A percentile compares a stretch with the other conserved stretches of the same genome.
phyloP scores from a whole-genome alignment of 2,888 invertebrate species.

The Phaonia tiefii region DNA sequence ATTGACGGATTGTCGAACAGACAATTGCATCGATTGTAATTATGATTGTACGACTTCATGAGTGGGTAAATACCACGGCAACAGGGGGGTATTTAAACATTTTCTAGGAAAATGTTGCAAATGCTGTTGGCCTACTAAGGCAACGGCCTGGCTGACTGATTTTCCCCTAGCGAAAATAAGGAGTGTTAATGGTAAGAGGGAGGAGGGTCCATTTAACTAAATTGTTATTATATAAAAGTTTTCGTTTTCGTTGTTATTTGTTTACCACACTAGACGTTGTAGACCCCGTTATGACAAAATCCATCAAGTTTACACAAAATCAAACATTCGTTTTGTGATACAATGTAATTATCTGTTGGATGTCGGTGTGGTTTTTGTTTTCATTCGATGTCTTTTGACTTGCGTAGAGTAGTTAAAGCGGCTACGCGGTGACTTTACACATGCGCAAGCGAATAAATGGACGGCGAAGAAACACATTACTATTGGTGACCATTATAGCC shows the following conservation, averaged over 20 bases:
- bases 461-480: neutral
- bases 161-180: too few relatives aligned
- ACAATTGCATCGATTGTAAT: constrained; percentile 46
- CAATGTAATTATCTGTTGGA: neutral
- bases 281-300: constrained; percentile 19
- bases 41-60: constrained; percentile 46
- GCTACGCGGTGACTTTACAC: too few relatives aligned
- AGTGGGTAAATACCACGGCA: constrained; percentile 18
- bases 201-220: neutral
- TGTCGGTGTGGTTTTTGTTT: neutral
- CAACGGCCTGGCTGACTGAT: too few relatives aligned
- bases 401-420: too few relatives aligned
- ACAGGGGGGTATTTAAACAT: neutral
- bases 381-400: neutral
- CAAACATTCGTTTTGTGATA: neutral
- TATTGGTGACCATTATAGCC: neutral
- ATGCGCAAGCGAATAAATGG: neutral
- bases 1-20: constrained; percentile 47
- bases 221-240: neutral
- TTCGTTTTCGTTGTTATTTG: neutral
- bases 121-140: neutral
- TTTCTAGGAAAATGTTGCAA: neutral
- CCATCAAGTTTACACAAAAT: constrained; percentile 5
- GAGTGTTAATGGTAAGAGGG: neutral
- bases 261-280: too few relatives aligned